Base-by-base conservation (phyloP, 2,113 vertebrate genomes). In the Suricata suricatta region DNA sequence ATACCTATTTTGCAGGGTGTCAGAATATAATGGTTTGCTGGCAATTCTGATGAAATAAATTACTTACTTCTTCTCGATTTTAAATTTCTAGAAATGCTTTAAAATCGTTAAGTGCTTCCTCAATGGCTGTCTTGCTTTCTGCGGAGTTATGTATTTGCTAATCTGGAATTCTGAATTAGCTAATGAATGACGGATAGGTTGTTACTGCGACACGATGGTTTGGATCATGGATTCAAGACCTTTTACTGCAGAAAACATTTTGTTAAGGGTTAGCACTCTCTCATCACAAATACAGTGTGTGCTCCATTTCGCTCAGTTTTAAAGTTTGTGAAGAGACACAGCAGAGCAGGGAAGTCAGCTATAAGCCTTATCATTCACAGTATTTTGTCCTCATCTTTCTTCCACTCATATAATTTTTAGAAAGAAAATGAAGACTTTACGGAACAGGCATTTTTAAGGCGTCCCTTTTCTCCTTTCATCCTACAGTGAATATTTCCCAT, bases 91-190 rank as follows among this genome's bases (percentile, higher is more conserved):
- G 69, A 85, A 92, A 54, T 79, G 41, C 15, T 82, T 83, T 88
- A 77, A 83, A 83, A 87, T 85, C 54, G 33, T 85, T 79, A 76
- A 80, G 16, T 87, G 38, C 64, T 91, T 91, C 89, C 83, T 97
- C 35, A 74, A 0, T 85, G 47, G 35, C 54, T 57, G 1, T 50
- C n/a, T 89, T 83, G 29, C 93, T 63, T 85, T 85, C 74, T 44
- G 10, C 68, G 88, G 44, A 85, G 27, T 3, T 79, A 64, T 47
- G 0, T 89, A 44, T 71, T 97, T 94, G 12, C 87, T 87, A 85
- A 38, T 44, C 44, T 95, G 68, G 71, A 72, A 74, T 41, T 74
- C 64, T 64, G 79, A 38, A 41, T 41, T 41, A 41, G 41, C 41
- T 41, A 88, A 21, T 79, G 33, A 91, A 82, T 95, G 90, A 84